Percentiles rank a stretch among this genome's conserved stretches.
Conservation (phyloP, 1,140 invertebrate species). For the Sinonovacula constricta region DNA sequence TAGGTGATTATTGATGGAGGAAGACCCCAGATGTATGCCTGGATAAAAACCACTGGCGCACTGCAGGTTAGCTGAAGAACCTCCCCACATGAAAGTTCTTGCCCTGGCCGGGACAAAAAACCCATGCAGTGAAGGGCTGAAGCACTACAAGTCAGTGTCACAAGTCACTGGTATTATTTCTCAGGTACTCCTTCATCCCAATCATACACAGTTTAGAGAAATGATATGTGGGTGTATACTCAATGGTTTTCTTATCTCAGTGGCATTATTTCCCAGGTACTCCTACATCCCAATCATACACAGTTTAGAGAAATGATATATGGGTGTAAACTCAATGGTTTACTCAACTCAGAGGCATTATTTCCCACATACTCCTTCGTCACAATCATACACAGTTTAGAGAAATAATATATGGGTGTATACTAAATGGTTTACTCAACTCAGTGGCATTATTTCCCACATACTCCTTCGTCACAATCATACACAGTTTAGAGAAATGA, state of each 20-base stretch:
- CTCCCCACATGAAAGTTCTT: too few relatives aligned
- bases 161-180: constrained; percentile 15
- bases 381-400: constrained; percentile 32
- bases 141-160: background rate
- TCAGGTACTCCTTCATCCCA: constrained; percentile 11
- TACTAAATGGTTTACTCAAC: background rate
- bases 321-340: too few relatives aligned
- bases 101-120: too few relatives aligned
- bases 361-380: background rate
- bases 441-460: background rate
- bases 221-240: too few relatives aligned
- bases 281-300: too few relatives aligned
- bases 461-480: background rate
- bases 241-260: too few relatives aligned
- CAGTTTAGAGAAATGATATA: too few relatives aligned
- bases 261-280: constrained; percentile 6
- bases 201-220: too few relatives aligned
- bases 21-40: background rate
- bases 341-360: too few relatives aligned
- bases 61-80: background rate
- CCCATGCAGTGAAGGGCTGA: too few relatives aligned
- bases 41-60: background rate
- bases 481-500: constrained; percentile 23
- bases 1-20: background rate
- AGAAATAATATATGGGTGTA: background rate